A percentile compares a stretch with the other conserved stretches of the same genome.
phyloP scores from a whole-genome alignment of 2,888 invertebrate species.

The Pimpla rufipes region DNA sequence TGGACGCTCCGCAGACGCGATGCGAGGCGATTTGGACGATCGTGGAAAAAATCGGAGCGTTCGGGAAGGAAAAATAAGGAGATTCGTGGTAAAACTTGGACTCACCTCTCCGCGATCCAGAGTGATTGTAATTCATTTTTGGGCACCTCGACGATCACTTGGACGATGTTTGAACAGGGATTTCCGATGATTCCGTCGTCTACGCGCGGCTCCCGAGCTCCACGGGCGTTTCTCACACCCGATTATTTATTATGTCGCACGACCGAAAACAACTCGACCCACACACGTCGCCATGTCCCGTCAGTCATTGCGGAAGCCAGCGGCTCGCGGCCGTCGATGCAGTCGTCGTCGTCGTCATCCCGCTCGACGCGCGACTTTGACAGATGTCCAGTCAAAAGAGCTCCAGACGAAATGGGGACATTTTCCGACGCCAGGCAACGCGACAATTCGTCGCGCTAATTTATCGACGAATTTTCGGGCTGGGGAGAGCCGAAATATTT shows the following conservation, averaged over 20 bases:
- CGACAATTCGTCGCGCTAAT: neutral
- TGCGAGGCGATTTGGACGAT: neutral
- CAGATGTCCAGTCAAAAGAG: constrained; percentile 46
- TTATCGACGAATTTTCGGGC: neutral
- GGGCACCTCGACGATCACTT: constrained; percentile 37
- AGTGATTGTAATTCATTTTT: constrained; percentile 83
- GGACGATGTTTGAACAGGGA: constrained; percentile 25
- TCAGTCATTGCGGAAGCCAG: constrained; percentile 70
- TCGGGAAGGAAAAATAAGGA: neutral
- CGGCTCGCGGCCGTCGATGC: constrained; percentile 39
- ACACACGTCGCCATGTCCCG: constrained; percentile 76
- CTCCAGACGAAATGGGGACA: neutral
- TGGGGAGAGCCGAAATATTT: neutral
- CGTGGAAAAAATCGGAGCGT: neutral
- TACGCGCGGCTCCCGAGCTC: constrained; percentile 25
- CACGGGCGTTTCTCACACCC: neutral
- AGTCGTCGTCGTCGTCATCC: constrained; percentile 40
- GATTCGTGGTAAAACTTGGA: constrained; percentile 30
- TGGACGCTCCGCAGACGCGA: neutral
- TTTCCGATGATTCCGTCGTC: constrained; percentile 8
- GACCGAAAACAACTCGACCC: constrained; percentile 73
- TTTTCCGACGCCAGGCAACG: neutral
- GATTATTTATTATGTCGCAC: constrained; percentile 52
- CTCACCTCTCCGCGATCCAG: constrained; percentile 81
- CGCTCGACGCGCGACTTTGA: constrained; percentile 54